Evolutionary conservation across 1,140 invertebrate species (phyloP).

Genomic region (Forficula auricularia): DNA sequence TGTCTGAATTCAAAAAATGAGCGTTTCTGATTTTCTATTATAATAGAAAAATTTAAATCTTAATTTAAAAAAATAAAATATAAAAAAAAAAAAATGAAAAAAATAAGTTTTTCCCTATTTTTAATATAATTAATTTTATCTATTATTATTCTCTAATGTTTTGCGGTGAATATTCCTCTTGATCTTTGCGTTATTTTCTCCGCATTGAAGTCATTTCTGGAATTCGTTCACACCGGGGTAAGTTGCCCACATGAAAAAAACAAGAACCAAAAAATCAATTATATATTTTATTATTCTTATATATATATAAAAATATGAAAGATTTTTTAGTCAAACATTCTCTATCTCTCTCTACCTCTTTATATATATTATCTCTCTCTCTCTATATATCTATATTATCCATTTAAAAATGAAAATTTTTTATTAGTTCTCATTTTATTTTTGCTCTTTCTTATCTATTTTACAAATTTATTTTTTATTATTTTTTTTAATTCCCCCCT

Average conservation of each 20-base stretch:
- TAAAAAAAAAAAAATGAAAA: constrained; percentile 2
- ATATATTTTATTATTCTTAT: constrained; percentile 10
- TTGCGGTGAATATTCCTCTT: no score
- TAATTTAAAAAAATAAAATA: constrained; percentile 2
- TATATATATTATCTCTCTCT: constrained; percentile 14
- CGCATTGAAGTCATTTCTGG: constrained; percentile 81
- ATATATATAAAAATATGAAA: constrained; percentile 7
- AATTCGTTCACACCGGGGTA: constrained; percentile 92
- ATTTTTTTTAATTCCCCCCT: no score
- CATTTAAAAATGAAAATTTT: no score
- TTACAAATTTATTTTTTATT: no score
- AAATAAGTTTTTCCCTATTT: not conserved
- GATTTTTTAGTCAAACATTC: constrained; percentile 2
- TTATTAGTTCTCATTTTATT: no score
- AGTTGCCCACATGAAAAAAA: constrained; percentile 35
- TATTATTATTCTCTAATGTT: no score
- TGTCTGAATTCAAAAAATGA: constrained; percentile 9
- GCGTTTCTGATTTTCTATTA: constrained; percentile 5
- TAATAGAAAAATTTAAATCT: constrained; percentile 4
- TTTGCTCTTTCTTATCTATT: no score
- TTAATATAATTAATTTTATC: no score
- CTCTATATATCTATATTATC: constrained; percentile 4
- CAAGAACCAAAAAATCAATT: constrained; percentile 6
- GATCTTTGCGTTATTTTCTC: constrained; percentile 34
- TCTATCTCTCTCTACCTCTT: no score